A percentile compares a stretch with the other conserved stretches of the same genome.
Conservation (phyloP, 2,797 vertebrate species). For the Avahi laniger region DNA sequence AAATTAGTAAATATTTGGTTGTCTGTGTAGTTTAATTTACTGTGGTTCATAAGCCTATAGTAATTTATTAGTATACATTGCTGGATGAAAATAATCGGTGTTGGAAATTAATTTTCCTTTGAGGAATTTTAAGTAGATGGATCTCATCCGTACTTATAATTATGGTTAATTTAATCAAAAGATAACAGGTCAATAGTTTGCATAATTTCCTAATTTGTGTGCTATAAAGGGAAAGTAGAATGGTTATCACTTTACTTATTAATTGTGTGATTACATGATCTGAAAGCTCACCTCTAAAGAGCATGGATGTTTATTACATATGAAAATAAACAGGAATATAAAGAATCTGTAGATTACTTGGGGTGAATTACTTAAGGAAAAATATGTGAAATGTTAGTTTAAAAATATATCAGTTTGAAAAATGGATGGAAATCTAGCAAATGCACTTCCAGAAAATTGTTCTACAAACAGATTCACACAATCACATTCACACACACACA, state of each 20-base stretch:
- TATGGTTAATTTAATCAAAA: neutral
- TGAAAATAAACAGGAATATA: neutral
- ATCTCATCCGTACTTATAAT: neutral
- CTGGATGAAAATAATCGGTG: neutral
- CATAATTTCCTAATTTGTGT: neutral
- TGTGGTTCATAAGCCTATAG: neutral
- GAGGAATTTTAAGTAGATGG: neutral
- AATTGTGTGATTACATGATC: neutral
- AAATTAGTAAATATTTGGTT: constrained; percentile 30
- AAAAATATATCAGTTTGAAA: neutral
- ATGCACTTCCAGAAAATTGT: neutral
- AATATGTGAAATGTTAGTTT: neutral
- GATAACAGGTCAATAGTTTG: neutral
- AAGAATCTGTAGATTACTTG: neutral
- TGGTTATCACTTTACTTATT: neutral
- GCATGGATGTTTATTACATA: neutral
- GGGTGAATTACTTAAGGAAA: neutral
- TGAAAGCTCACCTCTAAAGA: neutral
- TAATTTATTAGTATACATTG: constrained; percentile 4
- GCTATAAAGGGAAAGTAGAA: neutral
- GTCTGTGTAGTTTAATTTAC: neutral
- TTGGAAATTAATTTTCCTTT: constrained; percentile 1
- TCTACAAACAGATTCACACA: neutral
- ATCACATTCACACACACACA: neutral
- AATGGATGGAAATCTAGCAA: neutral